Base-by-base conservation (phyloP, 2,888 invertebrate genomes). In the Byasa hedistus region DNA sequence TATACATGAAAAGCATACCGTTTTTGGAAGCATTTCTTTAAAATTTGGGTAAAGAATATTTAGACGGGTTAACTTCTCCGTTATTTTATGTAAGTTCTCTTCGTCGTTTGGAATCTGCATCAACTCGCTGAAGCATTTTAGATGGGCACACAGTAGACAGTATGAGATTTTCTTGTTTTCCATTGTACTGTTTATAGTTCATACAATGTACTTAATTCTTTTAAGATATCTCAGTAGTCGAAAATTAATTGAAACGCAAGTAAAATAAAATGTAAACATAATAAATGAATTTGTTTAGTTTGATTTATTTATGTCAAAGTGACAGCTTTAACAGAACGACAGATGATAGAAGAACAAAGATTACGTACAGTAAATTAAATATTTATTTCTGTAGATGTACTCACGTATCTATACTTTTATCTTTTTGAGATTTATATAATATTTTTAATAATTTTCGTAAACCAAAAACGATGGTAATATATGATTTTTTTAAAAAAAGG, bases 1-100 rank as follows among this genome's bases (percentile, higher is more conserved):
- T 1, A 81, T 66, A 76, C 88, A 89, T 2, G 75, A 69, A 22
- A 81, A 77, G 76, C 88, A 89, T 12, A 86, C 27, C 2, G 61
- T 64, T 59, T 68, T 69, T 3, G 69, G 68, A 15, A 66, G 3
- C 4, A 32, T 32, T 22, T 66, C 54, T 21, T 62, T 57, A 15
- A 67, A 63, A 57, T 66, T 57, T 21, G 52, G 44, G 51, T 56
- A 65, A 1, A 62, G 36, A 44, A 66, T 61, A 62, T 62, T 62
- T 44, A 66, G 54, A 44, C 61, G 66, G 12, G 61, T 57, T 24
- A 66, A 62, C 22, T 66, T 68, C 19, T 54, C 54, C 0, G 32
- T 15, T 5, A 24, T 36, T 61, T 57, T 66, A 2, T 21, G 24
- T 15, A 57, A 44, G n/a, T 27, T 44, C 27, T 44, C 58, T 32